Evolutionary conservation across 2,888 invertebrate genomes (phyloP), one percentile per base, ranked within the genome.

Genomic region (Melipona beecheii): DNA sequence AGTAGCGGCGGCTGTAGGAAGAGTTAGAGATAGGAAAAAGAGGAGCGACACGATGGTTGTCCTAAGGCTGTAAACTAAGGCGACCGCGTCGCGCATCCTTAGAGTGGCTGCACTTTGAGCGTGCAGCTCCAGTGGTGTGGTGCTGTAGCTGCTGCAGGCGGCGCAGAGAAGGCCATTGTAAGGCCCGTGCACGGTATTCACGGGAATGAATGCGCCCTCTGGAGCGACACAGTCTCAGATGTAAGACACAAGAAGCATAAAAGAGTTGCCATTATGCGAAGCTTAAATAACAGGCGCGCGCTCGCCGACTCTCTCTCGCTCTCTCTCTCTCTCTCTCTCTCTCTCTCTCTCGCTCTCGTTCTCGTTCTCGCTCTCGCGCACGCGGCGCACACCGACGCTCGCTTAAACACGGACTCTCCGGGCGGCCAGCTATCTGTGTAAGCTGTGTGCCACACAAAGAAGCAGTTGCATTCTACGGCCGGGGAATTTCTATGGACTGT

Each of bases 221-320:
- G 90, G 89, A 92, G 91, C 91, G 92, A 92, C 92, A 92, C 92
- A 91, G 92, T 93, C 90, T 89, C 87, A 87, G 88, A 89, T 89
- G 92, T 93, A 94, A 94, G 93, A 93, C 93, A 94, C 90, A 93
- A 93, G 92, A 92, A 92, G 91, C 91, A 94, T 93, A 93, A 93
- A 94, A 93, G 93, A 94, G 92, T 93, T 91, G 92, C 92, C 91
- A 93, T 93, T 93, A 93, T 92, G 92, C 91, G 92, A 91, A 92
- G 93, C 92, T 94, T 94, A 93, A 94, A 94, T 93, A 93, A 94
- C 93, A 93, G 92, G 88, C 87, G 83, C 86, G 87, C 89, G 85
- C 78, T 79, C 70, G 85, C 78, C 83, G 70, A 62, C 64, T 43
- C 68, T 77, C 73, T 58, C 56, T 43, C 11, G 9, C 9, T 9